phyloP scores from a whole-genome alignment of 2,888 invertebrate species.

The Synanthedon formicaeformis region DNA sequence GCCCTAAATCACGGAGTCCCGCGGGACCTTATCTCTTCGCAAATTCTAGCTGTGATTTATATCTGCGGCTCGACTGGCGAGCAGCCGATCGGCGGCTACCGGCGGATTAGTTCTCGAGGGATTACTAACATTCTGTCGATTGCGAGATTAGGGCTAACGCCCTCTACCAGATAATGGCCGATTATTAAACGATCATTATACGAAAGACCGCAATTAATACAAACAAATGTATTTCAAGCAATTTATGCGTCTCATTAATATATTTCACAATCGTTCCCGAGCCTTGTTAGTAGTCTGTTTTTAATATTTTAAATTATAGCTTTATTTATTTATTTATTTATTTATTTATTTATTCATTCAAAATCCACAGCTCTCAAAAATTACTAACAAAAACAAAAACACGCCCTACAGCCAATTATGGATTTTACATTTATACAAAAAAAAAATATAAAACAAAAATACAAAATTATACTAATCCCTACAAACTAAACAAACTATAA shows the following conservation, averaged over 20 bases:
- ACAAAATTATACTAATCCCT: no score
- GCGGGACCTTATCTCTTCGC: not conserved
- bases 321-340: no score
- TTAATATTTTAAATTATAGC: no score
- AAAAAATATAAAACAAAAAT: no score
- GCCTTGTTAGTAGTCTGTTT: no score
- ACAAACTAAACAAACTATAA: no score
- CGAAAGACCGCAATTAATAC: not conserved
- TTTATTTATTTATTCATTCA: no score
- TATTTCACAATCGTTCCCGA: no score
- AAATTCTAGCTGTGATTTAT: constrained; percentile 1
- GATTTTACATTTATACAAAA: no score
- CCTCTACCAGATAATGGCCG: not conserved
- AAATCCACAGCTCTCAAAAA: no score
- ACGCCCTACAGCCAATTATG: no score
- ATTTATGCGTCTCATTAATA: not conserved
- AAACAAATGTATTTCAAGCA: not conserved
- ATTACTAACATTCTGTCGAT: not conserved
- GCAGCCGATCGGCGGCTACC: not conserved
- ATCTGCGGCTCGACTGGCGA: not conserved
- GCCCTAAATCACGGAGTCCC: not conserved
- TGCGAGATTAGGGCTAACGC: not conserved
- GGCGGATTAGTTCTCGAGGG: not conserved
- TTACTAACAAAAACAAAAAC: no score
- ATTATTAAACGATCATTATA: not conserved